phyloP scores from a whole-genome alignment of 2,797 vertebrate species.

The Acrocephalus scirpaceus region DNA sequence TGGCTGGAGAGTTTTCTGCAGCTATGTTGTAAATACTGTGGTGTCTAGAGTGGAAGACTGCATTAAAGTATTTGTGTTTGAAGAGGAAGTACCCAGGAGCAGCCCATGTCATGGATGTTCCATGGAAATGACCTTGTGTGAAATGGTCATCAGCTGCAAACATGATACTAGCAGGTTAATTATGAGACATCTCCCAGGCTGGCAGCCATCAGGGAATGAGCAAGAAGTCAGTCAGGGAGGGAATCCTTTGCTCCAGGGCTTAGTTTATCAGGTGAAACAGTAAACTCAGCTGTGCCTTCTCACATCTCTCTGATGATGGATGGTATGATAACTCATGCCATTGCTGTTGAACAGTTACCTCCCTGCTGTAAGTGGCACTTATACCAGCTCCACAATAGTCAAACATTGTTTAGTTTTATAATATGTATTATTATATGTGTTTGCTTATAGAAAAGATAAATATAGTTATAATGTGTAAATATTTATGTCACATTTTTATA shows the following conservation, averaged over 20 bases:
- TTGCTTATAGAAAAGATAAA: background rate
- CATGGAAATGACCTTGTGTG: background rate
- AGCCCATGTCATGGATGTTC: accelerated
- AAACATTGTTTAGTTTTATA: background rate
- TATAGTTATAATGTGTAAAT: background rate
- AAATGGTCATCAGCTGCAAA: background rate
- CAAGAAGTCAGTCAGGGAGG: background rate
- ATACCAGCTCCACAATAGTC: background rate
- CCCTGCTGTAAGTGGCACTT: background rate
- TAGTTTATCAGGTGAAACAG: background rate
- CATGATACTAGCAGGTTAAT: background rate
- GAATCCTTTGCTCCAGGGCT: background rate
- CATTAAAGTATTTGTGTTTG: background rate
- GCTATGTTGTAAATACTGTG: background rate
- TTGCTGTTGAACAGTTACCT: background rate
- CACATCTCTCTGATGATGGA: background rate
- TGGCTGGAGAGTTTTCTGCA: background rate
- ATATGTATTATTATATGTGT: background rate
- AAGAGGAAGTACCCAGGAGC: background rate
- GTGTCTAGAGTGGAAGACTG: background rate
- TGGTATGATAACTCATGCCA: background rate
- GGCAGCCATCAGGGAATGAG: background rate
- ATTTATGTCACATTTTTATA: background rate
- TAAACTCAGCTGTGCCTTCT: background rate
- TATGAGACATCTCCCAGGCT: background rate